phyloP scores from a whole-genome alignment of 2,797 vertebrate species.

The Carduelis carduelis region DNA sequence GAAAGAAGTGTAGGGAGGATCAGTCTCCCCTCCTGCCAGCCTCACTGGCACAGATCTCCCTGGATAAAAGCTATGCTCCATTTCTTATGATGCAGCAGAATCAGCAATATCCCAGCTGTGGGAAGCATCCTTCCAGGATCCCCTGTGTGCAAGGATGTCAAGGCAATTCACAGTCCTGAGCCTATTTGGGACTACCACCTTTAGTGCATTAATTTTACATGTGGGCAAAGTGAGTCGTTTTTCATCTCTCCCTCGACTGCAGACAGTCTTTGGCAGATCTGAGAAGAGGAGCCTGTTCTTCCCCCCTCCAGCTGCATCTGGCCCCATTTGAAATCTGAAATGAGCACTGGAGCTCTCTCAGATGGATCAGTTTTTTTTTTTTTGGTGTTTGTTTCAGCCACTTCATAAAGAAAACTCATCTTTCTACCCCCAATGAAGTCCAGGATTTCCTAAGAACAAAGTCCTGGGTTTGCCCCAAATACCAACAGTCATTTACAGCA shows the following conservation, averaged over 20 bases:
- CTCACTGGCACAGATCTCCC: not conserved
- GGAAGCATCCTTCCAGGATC: not conserved
- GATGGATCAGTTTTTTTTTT: not conserved
- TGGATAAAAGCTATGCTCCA: not conserved
- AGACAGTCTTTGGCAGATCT: not conserved
- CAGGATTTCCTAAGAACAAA: not conserved
- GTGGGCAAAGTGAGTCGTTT: not conserved
- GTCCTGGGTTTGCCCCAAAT: not conserved
- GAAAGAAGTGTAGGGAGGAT: not conserved
- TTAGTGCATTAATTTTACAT: conserved; percentile 15
- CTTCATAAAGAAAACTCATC: not conserved
- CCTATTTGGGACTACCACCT: not conserved
- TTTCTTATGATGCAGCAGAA: not conserved
- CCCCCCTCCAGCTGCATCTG: not conserved
- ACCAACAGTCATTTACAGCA: not conserved
- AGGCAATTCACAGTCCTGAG: not conserved
- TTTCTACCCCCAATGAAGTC: not conserved
- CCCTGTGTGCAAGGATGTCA: not conserved
- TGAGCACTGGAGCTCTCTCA: not conserved
- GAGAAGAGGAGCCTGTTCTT: not conserved
- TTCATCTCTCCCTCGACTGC: not conserved
- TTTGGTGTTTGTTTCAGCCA: not conserved
- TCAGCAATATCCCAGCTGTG: not conserved
- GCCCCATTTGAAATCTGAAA: not conserved
- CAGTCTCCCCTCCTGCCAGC: not conserved